Conservation (phyloP, 2,888 invertebrate genomes). For the Ennomos quercinarius region DNA sequence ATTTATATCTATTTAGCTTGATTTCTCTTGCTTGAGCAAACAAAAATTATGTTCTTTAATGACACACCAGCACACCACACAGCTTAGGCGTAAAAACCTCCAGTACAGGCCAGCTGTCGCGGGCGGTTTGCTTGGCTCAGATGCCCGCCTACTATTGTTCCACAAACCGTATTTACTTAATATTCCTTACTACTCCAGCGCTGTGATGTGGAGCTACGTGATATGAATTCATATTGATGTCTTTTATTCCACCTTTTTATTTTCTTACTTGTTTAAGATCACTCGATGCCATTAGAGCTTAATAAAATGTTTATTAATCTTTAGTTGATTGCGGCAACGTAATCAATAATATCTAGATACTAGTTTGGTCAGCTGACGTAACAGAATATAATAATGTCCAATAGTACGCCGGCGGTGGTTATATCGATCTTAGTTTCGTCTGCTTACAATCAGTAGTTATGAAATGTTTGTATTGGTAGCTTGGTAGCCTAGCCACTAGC, state of each 20-base stretch:
- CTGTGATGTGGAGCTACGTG: conserved; percentile 49
- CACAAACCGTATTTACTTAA: conserved; percentile 47
- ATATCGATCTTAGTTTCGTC: conserved; percentile 63
- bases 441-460: conserved; percentile 62
- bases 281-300: neutral
- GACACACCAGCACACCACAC: too few relatives aligned
- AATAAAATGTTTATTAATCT: conserved; percentile 42
- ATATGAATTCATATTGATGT: conserved; percentile 44
- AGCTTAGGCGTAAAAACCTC: conserved; percentile 46
- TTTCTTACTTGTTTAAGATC: neutral
- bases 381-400: conserved; percentile 59
- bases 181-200: conserved; percentile 45
- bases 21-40: too few relatives aligned
- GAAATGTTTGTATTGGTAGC: conserved; percentile 68
- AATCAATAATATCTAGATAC: conserved; percentile 44
- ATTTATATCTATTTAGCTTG: too few relatives aligned
- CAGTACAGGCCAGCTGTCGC: conserved; percentile 53
- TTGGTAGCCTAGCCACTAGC: conserved; percentile 43
- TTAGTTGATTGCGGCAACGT: conserved; percentile 36
- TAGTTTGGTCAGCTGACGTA: conserved; percentile 50
- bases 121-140: conserved; percentile 37
- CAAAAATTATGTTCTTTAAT: too few relatives aligned
- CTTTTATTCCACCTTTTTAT: conserved; percentile 16
- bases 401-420: conserved; percentile 51
- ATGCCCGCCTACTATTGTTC: conserved; percentile 52